Evolutionary conservation across 1,140 invertebrate genomes (phyloP), one percentile per base, ranked within the genome.

Genomic region (Dolichoris vasculosae): DNA sequence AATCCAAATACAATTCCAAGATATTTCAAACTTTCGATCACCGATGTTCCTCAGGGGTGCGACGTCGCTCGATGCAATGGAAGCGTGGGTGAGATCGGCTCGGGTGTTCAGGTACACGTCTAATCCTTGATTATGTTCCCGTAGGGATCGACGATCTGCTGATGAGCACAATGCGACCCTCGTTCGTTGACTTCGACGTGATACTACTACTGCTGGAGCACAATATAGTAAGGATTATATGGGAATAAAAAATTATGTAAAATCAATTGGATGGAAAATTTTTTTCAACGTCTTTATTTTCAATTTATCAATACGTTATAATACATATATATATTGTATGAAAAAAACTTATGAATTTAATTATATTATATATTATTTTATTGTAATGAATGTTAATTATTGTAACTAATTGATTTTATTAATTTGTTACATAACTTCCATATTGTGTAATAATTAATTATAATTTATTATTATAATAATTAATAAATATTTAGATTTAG

Each of bases 41-140:
- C 32, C 32, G 30, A 26, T 13, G 23, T 67, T 63, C 78, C 78
- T 46, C 13, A 32, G 48, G 77, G n/a, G 0, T 75, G 20, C 6
- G 8, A 2, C 11, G 69, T 40, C 69, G 7, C 69, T 38, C 86
- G 20, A 40, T 20, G 38, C n/a, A 82, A 59, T 13, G 23, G 55
- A 26, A 26, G 20, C 2, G 26, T 59, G 23, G 23, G 35, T 67
- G 78, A 82, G 86, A 85, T 83, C 59, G 79, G 83, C 88, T 87
- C 30, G 15, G n/a, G 87, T 87, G 88, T 82, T 90, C 88, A 88
- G 86, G 88, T 75, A 69, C 86, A 82, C 43, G 51, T 63, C 81
- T 83, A 83, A 83, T 81, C 86, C 87, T 86, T 89, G 87, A 91
- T 89, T 88, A 89, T 86, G 86, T 81, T 88, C 90, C 87, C 90